Evolutionary conservation across 2,888 invertebrate species (phyloP).

Genomic region (Noctua pronuba): DNA sequence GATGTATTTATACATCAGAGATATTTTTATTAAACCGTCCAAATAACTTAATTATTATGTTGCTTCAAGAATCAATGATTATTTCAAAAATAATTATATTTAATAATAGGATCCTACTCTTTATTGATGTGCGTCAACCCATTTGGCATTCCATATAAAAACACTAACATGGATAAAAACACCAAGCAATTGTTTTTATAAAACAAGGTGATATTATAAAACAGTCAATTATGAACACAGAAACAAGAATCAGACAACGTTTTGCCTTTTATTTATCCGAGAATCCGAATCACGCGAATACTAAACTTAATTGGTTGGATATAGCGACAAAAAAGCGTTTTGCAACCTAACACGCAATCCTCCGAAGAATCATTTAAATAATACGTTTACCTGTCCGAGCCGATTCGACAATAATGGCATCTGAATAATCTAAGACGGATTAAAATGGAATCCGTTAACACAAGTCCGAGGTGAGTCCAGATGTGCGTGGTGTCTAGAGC

Average conservation of each 20-base stretch:
- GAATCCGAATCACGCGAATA: slow-evolving; percentile 86
- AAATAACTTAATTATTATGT: slow-evolving; percentile 8
- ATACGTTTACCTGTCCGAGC: slow-evolving; percentile 83
- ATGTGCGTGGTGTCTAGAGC: slow-evolving; percentile 60
- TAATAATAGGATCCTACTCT: slow-evolving; percentile 30
- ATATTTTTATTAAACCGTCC: slow-evolving; percentile 8
- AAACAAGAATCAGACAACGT: slow-evolving; percentile 60
- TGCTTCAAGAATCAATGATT: background rate
- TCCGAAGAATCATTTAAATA: slow-evolving; percentile 83
- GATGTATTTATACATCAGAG: background rate
- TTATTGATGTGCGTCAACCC: slow-evolving; percentile 18
- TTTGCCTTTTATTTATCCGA: slow-evolving; percentile 71
- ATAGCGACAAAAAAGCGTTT: slow-evolving; percentile 85
- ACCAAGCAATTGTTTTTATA: slow-evolving; percentile 54
- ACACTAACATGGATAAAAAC: slow-evolving; percentile 36
- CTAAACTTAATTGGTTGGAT: slow-evolving; percentile 83
- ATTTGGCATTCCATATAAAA: slow-evolving; percentile 43
- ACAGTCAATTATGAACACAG: slow-evolving; percentile 63
- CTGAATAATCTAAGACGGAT: slow-evolving; percentile 77
- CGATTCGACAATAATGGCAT: slow-evolving; percentile 79
- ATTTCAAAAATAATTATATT: slow-evolving; percentile 15
- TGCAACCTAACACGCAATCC: slow-evolving; percentile 84
- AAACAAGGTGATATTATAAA: slow-evolving; percentile 54
- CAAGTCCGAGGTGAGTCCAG: slow-evolving; percentile 55
- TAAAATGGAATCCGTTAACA: slow-evolving; percentile 70